Conservation (phyloP, 2,797 vertebrate genomes). For the Atherinosoma microstoma region DNA sequence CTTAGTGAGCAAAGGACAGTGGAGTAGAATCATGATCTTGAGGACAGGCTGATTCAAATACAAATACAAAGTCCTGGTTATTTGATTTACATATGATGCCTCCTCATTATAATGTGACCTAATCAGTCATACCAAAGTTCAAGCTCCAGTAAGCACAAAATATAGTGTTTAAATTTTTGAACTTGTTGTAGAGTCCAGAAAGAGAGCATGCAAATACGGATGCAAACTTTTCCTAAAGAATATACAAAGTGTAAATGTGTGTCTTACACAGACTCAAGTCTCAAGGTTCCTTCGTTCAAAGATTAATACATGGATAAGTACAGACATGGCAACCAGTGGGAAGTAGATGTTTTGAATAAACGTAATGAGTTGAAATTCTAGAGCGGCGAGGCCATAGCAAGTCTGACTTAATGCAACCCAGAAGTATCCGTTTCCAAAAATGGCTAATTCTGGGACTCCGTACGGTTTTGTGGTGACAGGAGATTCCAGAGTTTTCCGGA, state of each 20-base stretch:
- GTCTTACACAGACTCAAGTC: neutral
- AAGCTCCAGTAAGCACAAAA: slow-evolving; percentile 8
- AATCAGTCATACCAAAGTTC: slow-evolving; percentile 8
- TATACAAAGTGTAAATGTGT: neutral
- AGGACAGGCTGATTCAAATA: slow-evolving; percentile 15
- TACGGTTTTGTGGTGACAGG: slow-evolving; percentile 51
- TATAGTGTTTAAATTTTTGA: slow-evolving; percentile 26
- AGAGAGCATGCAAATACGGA: slow-evolving; percentile 38
- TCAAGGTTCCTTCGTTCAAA: slow-evolving; percentile 18
- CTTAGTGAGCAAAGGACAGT: slow-evolving; percentile 25
- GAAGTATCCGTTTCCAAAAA: slow-evolving; percentile 46
- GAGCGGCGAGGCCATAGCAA: slow-evolving; percentile 45
- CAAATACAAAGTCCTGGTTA: slow-evolving; percentile 23
- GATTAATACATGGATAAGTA: slow-evolving; percentile 19
- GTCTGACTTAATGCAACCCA: slow-evolving; percentile 73
- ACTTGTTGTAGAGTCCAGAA: slow-evolving; percentile 11
- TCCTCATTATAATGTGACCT: slow-evolving; percentile 21
- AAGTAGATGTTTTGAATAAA: slow-evolving; percentile 64
- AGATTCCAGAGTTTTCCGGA: slow-evolving; percentile 55
- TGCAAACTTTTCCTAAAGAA: slow-evolving; percentile 38
- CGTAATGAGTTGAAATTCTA: slow-evolving; percentile 58
- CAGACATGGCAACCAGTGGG: slow-evolving; percentile 7
- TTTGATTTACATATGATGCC: slow-evolving; percentile 34
- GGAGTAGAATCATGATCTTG: slow-evolving; percentile 21
- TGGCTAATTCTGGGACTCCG: slow-evolving; percentile 54